Evolutionary conservation across 2,888 invertebrate genomes (phyloP).

Genomic region (Sarcophaga carnaria): DNA sequence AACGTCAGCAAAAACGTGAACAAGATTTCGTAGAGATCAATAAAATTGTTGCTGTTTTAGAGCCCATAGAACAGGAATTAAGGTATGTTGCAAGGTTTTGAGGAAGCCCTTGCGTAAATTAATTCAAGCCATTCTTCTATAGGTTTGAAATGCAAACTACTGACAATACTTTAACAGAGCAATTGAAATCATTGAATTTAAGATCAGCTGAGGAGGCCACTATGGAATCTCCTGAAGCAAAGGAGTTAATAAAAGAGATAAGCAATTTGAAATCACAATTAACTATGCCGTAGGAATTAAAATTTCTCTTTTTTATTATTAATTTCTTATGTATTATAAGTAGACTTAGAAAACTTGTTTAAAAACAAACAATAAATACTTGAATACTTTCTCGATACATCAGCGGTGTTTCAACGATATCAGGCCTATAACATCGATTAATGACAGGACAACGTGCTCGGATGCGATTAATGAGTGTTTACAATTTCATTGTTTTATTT

Average conservation of each 20-base stretch:
- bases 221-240: conserved; percentile 29
- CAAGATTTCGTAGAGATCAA: conserved; percentile 15
- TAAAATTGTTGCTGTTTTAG: conserved; percentile 9
- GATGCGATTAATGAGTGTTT: too few relatives aligned
- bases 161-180: conserved; percentile 3
- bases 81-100: conserved; percentile 16
- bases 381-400: too few relatives aligned
- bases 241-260: conserved; percentile 46
- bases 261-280: conserved; percentile 36
- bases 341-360: background rate
- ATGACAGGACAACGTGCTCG: too few relatives aligned
- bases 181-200: conserved; percentile 30
- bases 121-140: background rate
- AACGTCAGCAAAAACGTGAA: conserved; percentile 5
- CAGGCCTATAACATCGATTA: too few relatives aligned
- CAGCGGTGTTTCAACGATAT: too few relatives aligned
- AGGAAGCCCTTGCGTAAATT: background rate
- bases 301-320: background rate
- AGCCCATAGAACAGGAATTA: conserved; percentile 35
- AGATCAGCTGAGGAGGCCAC: conserved; percentile 3
- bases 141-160: conserved; percentile 26
- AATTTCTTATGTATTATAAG: too few relatives aligned
- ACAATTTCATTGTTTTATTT: too few relatives aligned
- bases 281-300: background rate
- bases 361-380: conserved; percentile 1